Percentiles rank a stretch among this genome's conserved stretches.
These are phyloP conservation scores for Platygyra sinensis DNA, from an alignment of 64 coral and sea anemone species.

Conservation along the genomic window DNA sequence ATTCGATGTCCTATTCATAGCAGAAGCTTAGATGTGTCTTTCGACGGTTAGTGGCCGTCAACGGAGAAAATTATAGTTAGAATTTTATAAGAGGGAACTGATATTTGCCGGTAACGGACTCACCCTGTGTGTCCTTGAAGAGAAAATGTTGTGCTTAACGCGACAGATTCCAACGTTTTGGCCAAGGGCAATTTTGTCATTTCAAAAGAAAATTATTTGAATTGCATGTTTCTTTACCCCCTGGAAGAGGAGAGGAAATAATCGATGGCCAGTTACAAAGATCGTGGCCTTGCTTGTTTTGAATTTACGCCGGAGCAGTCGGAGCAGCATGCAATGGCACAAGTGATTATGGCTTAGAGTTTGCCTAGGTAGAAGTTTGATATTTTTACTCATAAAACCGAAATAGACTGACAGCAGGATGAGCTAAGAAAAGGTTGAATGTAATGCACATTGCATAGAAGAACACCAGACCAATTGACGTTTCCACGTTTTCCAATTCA, in stretches of 20 bases:
- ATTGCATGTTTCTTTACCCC: neutral
- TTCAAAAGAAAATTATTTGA: neutral
- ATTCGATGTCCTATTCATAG: no score
- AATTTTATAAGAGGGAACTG: neutral
- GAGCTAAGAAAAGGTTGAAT: no score
- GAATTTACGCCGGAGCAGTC: neutral
- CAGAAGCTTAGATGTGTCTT: no score
- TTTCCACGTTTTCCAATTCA: neutral
- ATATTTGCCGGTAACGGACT: neutral
- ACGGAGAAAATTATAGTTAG: no score
- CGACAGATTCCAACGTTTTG: neutral
- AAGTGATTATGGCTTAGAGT: neutral
- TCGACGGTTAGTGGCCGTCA: no score
- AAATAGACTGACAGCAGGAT: no score
- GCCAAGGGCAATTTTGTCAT: constrained; percentile 3
- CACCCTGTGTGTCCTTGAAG: neutral
- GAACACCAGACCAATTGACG: neutral
- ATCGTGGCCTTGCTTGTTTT: neutral
- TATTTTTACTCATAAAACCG: no score
- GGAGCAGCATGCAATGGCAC: neutral
- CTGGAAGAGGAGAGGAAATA: neutral
- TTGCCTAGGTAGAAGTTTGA: no score
- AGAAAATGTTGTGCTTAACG: neutral
- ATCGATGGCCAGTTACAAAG: neutral
- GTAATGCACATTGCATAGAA: neutral